phyloP scores from a whole-genome alignment of 2,113 vertebrate species.

The Orthochromis indermauri region DNA sequence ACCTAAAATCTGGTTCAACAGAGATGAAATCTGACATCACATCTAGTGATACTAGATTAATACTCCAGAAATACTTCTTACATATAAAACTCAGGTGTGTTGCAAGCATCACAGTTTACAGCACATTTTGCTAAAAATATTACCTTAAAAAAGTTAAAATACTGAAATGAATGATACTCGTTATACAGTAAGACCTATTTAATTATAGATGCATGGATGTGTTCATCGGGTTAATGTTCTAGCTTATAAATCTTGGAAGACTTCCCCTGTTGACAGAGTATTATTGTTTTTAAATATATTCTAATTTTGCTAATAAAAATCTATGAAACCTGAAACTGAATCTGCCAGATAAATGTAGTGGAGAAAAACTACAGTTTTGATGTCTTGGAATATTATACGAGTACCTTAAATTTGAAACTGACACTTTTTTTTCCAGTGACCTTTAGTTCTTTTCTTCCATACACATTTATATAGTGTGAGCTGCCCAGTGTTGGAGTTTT shows the following conservation, averaged over 20 bases:
- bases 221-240: background rate
- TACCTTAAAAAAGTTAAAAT: background rate
- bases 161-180: background rate
- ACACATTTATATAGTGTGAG: background rate
- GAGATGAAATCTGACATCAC: background rate
- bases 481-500: background rate
- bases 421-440: background rate
- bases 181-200: background rate
- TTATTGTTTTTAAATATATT: background rate
- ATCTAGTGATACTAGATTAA: background rate
- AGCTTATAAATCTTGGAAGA: background rate
- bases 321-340: rapidly evolving
- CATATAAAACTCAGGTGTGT: background rate
- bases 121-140: background rate
- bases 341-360: background rate
- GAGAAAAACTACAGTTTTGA: background rate
- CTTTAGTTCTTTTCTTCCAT: background rate
- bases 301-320: background rate
- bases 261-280: background rate
- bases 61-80: background rate
- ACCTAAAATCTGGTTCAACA: background rate
- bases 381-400: background rate
- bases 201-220: background rate
- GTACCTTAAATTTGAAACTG: background rate
- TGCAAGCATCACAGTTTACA: background rate